Evolutionary conservation across 1,140 invertebrate species (phyloP).

Genomic region (Brachionus angularis): DNA sequence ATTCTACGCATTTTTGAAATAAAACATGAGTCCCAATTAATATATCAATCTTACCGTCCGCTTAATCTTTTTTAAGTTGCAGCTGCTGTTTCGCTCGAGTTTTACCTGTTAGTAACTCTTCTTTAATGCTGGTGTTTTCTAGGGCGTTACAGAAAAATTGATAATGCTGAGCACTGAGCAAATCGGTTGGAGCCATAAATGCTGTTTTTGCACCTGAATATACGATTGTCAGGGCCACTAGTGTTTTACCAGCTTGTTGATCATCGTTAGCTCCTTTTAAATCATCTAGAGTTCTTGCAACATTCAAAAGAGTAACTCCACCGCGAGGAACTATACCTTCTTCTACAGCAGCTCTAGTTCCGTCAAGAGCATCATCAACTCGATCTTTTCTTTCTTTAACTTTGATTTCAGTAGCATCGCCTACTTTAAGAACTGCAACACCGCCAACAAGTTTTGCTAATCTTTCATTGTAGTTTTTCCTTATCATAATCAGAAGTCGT

Average conservation of each 20-base stretch:
- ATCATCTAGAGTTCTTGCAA: slow-evolving; percentile 69
- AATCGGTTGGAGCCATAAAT: too few species aligned
- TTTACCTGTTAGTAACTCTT: too few species aligned
- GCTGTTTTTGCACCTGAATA: too few species aligned
- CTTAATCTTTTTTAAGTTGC: too few species aligned
- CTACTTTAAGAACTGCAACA: slow-evolving; percentile 86
- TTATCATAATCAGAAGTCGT: slow-evolving; percentile 98
- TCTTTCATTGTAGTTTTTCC: slow-evolving; percentile 93
- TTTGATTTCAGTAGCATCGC: slow-evolving; percentile 94
- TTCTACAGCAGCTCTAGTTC: slow-evolving; percentile 94
- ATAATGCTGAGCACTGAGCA: too few species aligned
- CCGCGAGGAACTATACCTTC: slow-evolving; percentile 98
- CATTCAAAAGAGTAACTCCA: slow-evolving; percentile 87
- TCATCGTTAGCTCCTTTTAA: slow-evolving; percentile 75
- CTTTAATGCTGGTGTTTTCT: too few species aligned
- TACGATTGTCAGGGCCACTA: too few species aligned
- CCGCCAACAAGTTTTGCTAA: slow-evolving; percentile 86
- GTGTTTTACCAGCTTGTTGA: slow-evolving; percentile 61
- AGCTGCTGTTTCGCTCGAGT: too few species aligned
- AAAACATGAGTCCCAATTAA: too few species aligned
- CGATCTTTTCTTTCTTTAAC: slow-evolving; percentile 99
- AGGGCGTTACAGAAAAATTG: too few species aligned
- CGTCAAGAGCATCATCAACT: slow-evolving; percentile 94
- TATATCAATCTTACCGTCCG: too few species aligned
- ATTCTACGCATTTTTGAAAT: too few species aligned